Evolutionary conservation across 2,888 invertebrate species (phyloP).

Genomic region (Campopleginae sp.): DNA sequence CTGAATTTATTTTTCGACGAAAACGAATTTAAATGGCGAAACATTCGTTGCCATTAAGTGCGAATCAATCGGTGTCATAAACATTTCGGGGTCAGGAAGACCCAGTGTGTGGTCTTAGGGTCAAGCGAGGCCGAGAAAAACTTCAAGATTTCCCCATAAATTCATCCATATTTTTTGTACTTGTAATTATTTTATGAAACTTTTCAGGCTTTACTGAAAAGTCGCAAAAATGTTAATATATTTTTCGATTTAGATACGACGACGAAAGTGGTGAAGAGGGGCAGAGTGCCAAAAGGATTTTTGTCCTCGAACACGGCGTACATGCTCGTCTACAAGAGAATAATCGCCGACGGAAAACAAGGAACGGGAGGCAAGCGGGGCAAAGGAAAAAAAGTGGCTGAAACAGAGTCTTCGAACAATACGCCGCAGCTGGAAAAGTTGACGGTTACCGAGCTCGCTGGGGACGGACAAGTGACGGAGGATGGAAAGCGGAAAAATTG

Average conservation of each 20-base stretch:
- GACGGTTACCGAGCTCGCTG: conserved; percentile 59
- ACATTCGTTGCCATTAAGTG: too few relatives aligned
- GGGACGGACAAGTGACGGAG: conserved; percentile 51
- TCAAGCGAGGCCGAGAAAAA: too few relatives aligned
- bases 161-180: too few relatives aligned
- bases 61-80: too few relatives aligned
- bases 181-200: too few relatives aligned
- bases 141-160: too few relatives aligned
- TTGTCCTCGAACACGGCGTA: conserved; percentile 87
- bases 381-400: conserved; percentile 43
- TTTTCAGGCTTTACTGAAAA: too few relatives aligned
- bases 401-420: conserved; percentile 69
- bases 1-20: too few relatives aligned
- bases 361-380: conserved; percentile 38
- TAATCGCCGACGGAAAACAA: conserved; percentile 46
- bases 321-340: conserved; percentile 87
- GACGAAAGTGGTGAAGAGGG: conserved; percentile 79
- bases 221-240: too few relatives aligned
- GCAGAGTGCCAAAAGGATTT: conserved; percentile 83
- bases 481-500: conserved; percentile 67
- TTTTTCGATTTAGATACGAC: conserved; percentile 72
- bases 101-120: too few relatives aligned
- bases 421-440: conserved; percentile 64
- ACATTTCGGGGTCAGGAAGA: too few relatives aligned
- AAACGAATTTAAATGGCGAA: too few relatives aligned